phyloP scores from a whole-genome alignment of 2,888 invertebrate species.

The Mesorhabditis belari region DNA sequence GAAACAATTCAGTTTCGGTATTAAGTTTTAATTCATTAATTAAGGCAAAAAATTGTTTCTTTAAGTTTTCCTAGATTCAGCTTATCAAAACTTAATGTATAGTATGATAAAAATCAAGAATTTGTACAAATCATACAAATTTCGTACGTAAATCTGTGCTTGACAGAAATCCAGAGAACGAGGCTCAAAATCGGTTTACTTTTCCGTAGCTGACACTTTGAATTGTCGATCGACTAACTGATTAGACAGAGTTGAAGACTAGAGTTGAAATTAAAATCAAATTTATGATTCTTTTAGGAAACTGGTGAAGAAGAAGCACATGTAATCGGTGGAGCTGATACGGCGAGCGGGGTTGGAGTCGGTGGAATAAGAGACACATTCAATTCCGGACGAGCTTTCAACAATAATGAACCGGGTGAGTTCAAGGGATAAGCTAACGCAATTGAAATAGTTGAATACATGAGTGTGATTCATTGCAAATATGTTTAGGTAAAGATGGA shows the following conservation, averaged over 20 bases:
- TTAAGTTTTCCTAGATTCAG: too few relatives aligned
- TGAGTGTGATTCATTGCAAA: too few relatives aligned
- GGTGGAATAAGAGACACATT: constrained; percentile 38
- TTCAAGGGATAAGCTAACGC: background rate
- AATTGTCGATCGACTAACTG: too few relatives aligned
- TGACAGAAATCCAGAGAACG: too few relatives aligned
- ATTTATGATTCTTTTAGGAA: background rate
- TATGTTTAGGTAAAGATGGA: constrained; percentile 10
- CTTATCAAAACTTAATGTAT: too few relatives aligned
- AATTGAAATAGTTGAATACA: too few relatives aligned
- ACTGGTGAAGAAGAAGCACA: constrained; percentile 4
- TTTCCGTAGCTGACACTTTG: too few relatives aligned
- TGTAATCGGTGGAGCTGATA: constrained; percentile 5
- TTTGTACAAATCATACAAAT: too few relatives aligned
- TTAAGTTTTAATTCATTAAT: background rate
- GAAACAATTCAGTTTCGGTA: background rate
- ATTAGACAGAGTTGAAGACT: constrained; percentile 8
- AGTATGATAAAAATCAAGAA: too few relatives aligned
- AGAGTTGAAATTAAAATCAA: constrained; percentile 4
- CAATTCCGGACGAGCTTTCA: constrained; percentile 29
- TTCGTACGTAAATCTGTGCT: too few relatives aligned
- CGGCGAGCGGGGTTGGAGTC: constrained; percentile 21
- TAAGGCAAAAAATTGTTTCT: background rate
- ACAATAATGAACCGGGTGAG: constrained; percentile 9
- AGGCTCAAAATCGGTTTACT: too few relatives aligned